Evolutionary conservation across 2,113 vertebrate species (phyloP), one percentile per base, ranked within the genome.

Genomic region (Procavia capensis): DNA sequence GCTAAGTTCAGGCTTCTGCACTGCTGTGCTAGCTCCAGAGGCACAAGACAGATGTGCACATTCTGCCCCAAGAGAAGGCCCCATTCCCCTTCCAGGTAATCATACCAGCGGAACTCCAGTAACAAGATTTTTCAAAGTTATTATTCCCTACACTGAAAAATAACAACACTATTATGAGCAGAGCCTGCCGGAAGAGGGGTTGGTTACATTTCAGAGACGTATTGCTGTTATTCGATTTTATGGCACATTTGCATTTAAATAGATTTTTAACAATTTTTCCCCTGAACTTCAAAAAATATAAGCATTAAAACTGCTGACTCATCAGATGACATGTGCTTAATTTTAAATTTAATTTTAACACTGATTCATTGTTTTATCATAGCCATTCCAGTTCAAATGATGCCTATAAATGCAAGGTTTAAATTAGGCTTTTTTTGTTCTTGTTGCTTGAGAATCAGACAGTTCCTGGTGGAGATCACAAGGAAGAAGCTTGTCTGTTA

Each of bases 221-320:
- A 78, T 86, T 20, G 41, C 93, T 87, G 47, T 78, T 75, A 93
- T 92, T 90, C 7, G 8, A 93, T 78, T 96, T 97, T 96, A 87
- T 94, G 93, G 85, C 87, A 94, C 76, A 97, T 98, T 97, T 97
- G 95, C 96, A 98, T 98, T 97, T 98, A 97, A 98, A 96, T 95
- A 96, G 96, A 88, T 91, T 96, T 93, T 92, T 95, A 85, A 97
- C 74, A 36, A 84, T 87, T 96, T 88, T 87, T 88, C 93, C 93
- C 96, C 93, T 83, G 83, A 98, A 96, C 86, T 89, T 97, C 91
- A 90, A 91, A 94, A 74, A 93, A 96, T 75, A 90, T 3, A 76
- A 85, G 85, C 81, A 90, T 94, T 84, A 61, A 88, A 96, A 93
- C 78, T 90, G 92, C 94, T 96, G 96, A 97, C 87, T 94, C 91